phyloP scores from a whole-genome alignment of 2,888 invertebrate species.

The Stenodema calcarata region DNA sequence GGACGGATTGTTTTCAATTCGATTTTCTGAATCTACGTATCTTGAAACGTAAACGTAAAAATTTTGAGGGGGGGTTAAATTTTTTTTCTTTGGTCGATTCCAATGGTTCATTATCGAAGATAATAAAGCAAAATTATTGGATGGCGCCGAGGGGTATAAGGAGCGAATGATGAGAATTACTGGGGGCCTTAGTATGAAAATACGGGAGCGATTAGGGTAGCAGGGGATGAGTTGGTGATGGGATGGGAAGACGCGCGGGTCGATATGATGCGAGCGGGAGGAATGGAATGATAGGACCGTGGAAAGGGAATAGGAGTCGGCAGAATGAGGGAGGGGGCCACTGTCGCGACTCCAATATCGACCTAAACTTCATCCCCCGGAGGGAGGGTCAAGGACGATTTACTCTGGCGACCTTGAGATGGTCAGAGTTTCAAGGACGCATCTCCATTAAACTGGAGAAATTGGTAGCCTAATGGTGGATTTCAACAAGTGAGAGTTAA shows the following conservation, averaged over 20 bases:
- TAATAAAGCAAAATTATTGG: too few relatives aligned
- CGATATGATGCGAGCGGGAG: constrained; percentile 20
- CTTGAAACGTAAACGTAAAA: too few relatives aligned
- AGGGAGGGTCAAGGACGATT: constrained; percentile 27
- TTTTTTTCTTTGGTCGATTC: too few relatives aligned
- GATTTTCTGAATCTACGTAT: too few relatives aligned
- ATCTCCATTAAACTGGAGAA: neutral
- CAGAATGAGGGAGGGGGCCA: neutral
- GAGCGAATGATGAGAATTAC: neutral
- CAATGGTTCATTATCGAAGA: too few relatives aligned
- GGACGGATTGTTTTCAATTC: too few relatives aligned
- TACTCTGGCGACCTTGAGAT: neutral
- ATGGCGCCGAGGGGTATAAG: too few relatives aligned
- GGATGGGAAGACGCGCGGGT: constrained; percentile 1
- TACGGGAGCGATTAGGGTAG: constrained; percentile 2
- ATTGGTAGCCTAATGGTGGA: too few relatives aligned
- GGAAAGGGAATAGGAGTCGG: neutral
- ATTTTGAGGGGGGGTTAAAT: too few relatives aligned
- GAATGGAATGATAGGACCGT: constrained; percentile 6
- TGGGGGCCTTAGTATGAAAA: neutral
- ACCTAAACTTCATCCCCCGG: constrained; percentile 18
- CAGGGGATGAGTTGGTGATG: neutral
- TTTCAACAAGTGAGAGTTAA: too few relatives aligned
- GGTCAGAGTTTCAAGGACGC: neutral
- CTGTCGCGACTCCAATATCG: constrained; percentile 39